Evolutionary conservation across 2,888 invertebrate genomes (phyloP).

Genomic region (Papilio gigon): DNA sequence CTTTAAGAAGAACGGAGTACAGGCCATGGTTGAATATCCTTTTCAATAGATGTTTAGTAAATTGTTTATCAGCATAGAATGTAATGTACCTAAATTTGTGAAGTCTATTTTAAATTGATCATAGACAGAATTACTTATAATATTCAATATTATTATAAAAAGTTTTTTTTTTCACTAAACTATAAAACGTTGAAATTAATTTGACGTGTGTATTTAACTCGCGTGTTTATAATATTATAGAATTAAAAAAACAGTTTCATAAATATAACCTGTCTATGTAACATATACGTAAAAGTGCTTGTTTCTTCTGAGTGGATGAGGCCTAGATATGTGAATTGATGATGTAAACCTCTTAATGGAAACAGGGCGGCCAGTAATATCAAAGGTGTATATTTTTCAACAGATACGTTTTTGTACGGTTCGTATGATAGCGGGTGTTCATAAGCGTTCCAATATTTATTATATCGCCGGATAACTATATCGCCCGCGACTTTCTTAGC

Average conservation of each 20-base stretch:
- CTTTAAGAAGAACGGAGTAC: slow-evolving; percentile 99
- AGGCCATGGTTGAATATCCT: slow-evolving; percentile 99
- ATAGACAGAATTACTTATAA: slow-evolving; percentile 30
- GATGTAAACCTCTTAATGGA: slow-evolving; percentile 50
- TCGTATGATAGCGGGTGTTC: slow-evolving; percentile 49
- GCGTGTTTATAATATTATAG: too few relatives aligned
- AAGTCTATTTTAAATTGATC: neutral
- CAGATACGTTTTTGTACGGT: slow-evolving; percentile 45
- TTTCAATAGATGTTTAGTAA: slow-evolving; percentile 76
- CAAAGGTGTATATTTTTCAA: slow-evolving; percentile 61
- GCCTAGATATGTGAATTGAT: slow-evolving; percentile 43
- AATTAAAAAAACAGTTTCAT: too few relatives aligned
- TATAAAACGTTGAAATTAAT: neutral
- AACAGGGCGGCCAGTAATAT: slow-evolving; percentile 56
- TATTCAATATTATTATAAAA: neutral
- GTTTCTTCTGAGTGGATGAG: slow-evolving; percentile 20
- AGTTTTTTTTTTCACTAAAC: neutral
- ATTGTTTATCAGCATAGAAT: too few relatives aligned
- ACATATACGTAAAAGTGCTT: neutral
- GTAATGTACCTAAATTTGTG: too few relatives aligned
- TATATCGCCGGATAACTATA: too few relatives aligned
- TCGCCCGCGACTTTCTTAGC: too few relatives aligned
- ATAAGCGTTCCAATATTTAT: slow-evolving; percentile 4
- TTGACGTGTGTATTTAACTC: too few relatives aligned
- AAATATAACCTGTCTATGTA: too few relatives aligned